Evolutionary conservation across 2,888 invertebrate species (phyloP).

Genomic region (Tupiocoris notatus): DNA sequence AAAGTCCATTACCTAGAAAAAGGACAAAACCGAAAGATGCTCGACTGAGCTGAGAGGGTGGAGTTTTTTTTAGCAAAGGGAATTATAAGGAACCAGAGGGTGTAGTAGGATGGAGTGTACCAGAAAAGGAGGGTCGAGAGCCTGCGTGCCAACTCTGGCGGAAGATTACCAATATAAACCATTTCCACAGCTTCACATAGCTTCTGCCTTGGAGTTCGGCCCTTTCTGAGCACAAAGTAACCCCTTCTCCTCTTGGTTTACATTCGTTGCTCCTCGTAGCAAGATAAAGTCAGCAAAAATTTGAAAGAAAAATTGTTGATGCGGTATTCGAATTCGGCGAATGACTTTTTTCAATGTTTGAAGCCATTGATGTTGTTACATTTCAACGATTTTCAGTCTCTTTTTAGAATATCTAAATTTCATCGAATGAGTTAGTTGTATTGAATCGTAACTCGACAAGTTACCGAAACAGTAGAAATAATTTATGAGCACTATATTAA

Average conservation of each 20-base stretch:
- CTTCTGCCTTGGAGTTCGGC: background rate
- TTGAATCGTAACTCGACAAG: too few species aligned
- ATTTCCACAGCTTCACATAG: background rate
- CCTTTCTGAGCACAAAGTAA: slow-evolving; percentile 21
- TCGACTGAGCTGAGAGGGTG: background rate
- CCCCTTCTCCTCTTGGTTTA: background rate
- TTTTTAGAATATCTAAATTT: too few species aligned
- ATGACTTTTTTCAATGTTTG: too few species aligned
- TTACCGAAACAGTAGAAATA: too few species aligned
- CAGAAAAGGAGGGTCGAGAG: background rate
- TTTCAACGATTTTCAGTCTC: too few species aligned
- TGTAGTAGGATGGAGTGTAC: slow-evolving; percentile 9
- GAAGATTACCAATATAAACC: slow-evolving; percentile 45
- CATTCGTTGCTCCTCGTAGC: background rate
- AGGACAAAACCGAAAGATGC: slow-evolving; percentile 1
- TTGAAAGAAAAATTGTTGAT: background rate
- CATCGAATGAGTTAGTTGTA: too few species aligned
- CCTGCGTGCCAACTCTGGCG: slow-evolving; percentile 40
- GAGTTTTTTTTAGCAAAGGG: slow-evolving; percentile 12
- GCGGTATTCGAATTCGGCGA: too few species aligned
- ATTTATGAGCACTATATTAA: too few species aligned
- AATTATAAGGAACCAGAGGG: slow-evolving; percentile 7
- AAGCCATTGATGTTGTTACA: too few species aligned
- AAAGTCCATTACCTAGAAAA: slow-evolving; percentile 37
- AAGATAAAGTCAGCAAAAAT: background rate